These are phyloP conservation scores for Porphyrio hochstetteri DNA, from an alignment of 2,113 vertebrate genomes.

Conservation along the genomic window DNA sequence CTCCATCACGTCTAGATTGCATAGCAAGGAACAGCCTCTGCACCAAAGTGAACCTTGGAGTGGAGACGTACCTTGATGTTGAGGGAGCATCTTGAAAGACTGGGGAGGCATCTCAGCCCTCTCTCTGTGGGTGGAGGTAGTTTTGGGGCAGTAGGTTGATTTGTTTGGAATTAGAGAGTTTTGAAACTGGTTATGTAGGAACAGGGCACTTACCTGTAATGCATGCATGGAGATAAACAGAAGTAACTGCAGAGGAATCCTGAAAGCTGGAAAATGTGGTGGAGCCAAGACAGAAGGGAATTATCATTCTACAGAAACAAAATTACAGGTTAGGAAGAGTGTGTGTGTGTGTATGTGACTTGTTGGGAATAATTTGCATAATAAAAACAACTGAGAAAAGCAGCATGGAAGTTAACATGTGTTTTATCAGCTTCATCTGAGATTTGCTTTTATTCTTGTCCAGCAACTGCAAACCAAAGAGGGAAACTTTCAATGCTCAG, in stretches of 20 bases:
- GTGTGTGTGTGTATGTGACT: not conserved
- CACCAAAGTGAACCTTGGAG: fast-evolving
- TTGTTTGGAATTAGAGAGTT: not conserved
- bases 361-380: not conserved
- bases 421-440: not conserved
- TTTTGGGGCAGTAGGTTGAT: not conserved
- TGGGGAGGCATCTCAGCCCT: not conserved
- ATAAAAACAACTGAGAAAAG: slow-evolving; percentile 5
- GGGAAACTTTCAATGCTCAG: not conserved
- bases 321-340: not conserved
- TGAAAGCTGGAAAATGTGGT: not conserved
- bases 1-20: not conserved
- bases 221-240: not conserved
- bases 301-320: not conserved
- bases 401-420: not conserved
- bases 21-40: fast-evolving
- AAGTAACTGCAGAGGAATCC: not conserved
- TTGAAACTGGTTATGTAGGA: not conserved
- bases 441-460: slow-evolving; percentile 27
- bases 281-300: not conserved
- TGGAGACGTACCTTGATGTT: fast-evolving
- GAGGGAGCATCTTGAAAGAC: not conserved
- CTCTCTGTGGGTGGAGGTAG: not conserved
- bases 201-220: not conserved
- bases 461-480: not conserved